Evolutionary conservation across 1,140 invertebrate genomes (phyloP).

Genomic region (Lethocerus indicus): DNA sequence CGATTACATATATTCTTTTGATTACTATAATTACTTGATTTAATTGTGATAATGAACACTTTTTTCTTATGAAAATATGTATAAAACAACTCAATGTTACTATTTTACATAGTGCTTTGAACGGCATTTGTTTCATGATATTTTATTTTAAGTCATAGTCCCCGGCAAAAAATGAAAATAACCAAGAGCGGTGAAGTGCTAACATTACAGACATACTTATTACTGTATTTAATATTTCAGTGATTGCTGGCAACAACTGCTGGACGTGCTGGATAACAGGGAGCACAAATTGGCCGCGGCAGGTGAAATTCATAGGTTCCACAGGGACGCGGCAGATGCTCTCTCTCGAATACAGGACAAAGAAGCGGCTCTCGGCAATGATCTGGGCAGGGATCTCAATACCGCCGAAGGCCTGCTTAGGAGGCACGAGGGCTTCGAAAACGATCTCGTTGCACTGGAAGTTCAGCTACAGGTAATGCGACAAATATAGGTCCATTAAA

Average conservation of each 20-base stretch:
- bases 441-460: slow-evolving; percentile 84
- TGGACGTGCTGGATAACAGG: slow-evolving; percentile 69
- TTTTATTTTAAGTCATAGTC: no score
- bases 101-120: no score
- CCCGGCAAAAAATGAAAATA: no score
- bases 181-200: no score
- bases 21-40: no score
- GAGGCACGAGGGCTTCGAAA: slow-evolving; percentile 87
- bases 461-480: slow-evolving; percentile 65
- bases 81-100: no score
- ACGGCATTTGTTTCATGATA: no score
- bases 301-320: slow-evolving; percentile 91
- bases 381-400: slow-evolving; percentile 74
- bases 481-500: not conserved
- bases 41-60: no score
- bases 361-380: slow-evolving; percentile 62
- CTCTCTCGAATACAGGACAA: slow-evolving; percentile 81
- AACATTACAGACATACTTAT: no score
- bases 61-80: no score
- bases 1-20: no score
- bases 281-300: slow-evolving; percentile 78
- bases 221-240: slow-evolving; percentile 12
- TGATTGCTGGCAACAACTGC: slow-evolving; percentile 71
- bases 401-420: slow-evolving; percentile 67
- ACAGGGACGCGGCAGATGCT: slow-evolving; percentile 87